Percentiles rank a stretch among this genome's conserved stretches.
Conservation (phyloP, 2,888 invertebrate species). For the Mythimna albipuncta region DNA sequence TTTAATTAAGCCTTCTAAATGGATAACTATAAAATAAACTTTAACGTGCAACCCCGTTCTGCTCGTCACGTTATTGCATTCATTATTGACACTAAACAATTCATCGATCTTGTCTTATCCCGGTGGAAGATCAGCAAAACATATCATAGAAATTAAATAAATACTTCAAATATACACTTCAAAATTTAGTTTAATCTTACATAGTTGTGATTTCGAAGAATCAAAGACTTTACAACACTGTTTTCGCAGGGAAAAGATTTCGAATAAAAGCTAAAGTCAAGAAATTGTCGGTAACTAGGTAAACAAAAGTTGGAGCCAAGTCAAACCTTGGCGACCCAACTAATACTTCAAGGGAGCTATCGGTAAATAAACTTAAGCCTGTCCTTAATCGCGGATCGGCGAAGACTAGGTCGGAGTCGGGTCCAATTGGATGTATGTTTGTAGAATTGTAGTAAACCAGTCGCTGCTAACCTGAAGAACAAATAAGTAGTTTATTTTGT, state of each 20-base stretch:
- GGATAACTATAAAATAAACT: no score
- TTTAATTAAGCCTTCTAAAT: no score
- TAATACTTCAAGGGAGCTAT: constrained; percentile 65
- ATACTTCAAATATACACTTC: constrained; percentile 1
- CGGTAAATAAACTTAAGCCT: constrained; percentile 69
- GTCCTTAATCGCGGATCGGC: constrained; percentile 70
- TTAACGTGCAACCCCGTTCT: no score
- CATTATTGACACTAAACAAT: not conserved
- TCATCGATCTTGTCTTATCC: not conserved
- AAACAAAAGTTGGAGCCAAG: constrained; percentile 53
- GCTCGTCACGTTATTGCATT: no score
- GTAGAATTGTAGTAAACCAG: constrained; percentile 26
- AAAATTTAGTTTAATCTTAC: constrained; percentile 12
- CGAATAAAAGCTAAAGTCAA: constrained; percentile 20
- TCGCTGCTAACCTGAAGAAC: constrained; percentile 14
- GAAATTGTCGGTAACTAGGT: constrained; percentile 43
- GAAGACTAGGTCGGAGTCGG: constrained; percentile 37
- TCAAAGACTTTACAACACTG: constrained; percentile 14
- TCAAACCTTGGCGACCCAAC: constrained; percentile 50
- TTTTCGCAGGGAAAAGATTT: constrained; percentile 32
- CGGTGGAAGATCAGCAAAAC: not conserved
- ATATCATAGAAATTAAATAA: constrained; percentile 13
- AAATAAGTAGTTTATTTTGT: constrained; percentile 14
- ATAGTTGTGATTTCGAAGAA: constrained; percentile 1
- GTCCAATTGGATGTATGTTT: constrained; percentile 55